phyloP scores from a whole-genome alignment of 1,140 invertebrate species.

The Hesperophylax magnus region DNA sequence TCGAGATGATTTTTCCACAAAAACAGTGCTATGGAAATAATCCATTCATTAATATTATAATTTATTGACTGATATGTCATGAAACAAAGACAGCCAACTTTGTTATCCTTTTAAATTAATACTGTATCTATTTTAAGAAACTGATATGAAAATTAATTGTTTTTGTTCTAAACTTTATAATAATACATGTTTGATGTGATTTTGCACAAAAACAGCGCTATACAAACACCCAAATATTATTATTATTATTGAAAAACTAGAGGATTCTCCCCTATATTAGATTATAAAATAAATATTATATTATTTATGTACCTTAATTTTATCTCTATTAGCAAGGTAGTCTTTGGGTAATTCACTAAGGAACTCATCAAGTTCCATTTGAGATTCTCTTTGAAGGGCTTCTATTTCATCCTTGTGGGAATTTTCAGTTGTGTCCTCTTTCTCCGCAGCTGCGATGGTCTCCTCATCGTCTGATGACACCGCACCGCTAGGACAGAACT shows the following conservation, averaged over 20 bases:
- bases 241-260: background rate
- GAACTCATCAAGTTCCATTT: constrained; percentile 92
- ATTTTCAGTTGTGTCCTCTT: constrained; percentile 76
- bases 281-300: no score
- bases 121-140: background rate
- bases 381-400: constrained; percentile 89
- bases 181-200: no score
- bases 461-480: constrained; percentile 94
- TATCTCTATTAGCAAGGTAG: constrained; percentile 81
- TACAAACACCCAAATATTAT: no score
- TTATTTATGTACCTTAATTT: constrained; percentile 64
- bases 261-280: background rate
- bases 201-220: no score
- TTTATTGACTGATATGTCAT: no score
- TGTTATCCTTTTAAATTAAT: background rate
- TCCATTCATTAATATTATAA: no score
- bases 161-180: no score
- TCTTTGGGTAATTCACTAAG: constrained; percentile 81
- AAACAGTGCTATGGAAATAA: no score
- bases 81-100: no score
- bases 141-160: no score
- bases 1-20: no score
- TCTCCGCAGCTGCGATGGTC: constrained; percentile 94
- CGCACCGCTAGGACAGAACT: constrained; percentile 83
- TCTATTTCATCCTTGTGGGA: constrained; percentile 87